Evolutionary conservation across 2,797 vertebrate genomes (phyloP), one percentile per base, ranked within the genome.

Genomic region (Argentina silus): DNA sequence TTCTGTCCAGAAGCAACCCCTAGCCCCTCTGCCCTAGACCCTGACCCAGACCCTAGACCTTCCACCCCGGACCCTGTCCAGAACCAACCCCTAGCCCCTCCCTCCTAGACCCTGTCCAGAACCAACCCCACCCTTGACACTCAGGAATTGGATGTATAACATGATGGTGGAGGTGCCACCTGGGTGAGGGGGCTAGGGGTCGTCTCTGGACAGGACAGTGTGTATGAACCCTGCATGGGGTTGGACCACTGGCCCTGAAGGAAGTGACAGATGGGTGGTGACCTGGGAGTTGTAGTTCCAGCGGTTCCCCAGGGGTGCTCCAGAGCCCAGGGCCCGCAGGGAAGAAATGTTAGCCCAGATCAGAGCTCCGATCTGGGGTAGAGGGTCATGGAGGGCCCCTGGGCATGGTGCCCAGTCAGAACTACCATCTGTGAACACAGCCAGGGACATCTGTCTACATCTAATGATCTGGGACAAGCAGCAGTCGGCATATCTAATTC

Each of bases 361-460:
- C 77, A 60, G 73, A 72, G 74, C 59, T 69, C 27, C 61, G 44
- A 50, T 70, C 45, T 45, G 42, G 57, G 45, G 69, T 8, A 12
- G 56, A 77, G 23, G 47, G 67, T 70, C 67, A 74, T 47, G 57
- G 69, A 74, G 67, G 56, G 73, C 64, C 74, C 42, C 36, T 73
- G 76, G 82, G 85, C 78, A 73, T 60, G 57, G 57, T 53, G 76
- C 85, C 81, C 61, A 72, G 68, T 55, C 73, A 63, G 70, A 68
- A 36, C 66, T 65, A 77, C 75, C 85, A 82, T 85, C 80, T 85
- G 81, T 65, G 68, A 76, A 78, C 67, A 80, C 19, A 23, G 27
- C 43, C 36, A 8, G 68, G 57, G 78, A 65, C 78, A 78, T 79
- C 81, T 83, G 85, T 80, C 68, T 76, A 19, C 36, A 21, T 76